phyloP scores from a whole-genome alignment of 2,113 vertebrate genomes.

The Paramisgurnus dabryanus region DNA sequence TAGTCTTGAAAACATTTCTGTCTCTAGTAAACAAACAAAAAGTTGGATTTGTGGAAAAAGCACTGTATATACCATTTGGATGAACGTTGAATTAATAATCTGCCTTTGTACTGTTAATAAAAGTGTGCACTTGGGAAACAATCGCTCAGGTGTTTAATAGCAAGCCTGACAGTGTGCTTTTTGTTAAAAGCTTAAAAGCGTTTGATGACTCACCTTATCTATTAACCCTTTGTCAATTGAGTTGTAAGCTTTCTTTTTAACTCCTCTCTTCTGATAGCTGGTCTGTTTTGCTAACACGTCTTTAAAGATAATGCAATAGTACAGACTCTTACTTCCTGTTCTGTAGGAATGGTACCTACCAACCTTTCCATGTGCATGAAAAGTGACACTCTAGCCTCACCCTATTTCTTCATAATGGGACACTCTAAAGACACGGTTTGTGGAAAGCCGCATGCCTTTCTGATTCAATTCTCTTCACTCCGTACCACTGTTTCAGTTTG shows the following conservation, averaged over 20 bases:
- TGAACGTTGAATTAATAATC: too few species aligned
- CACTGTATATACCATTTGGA: too few species aligned
- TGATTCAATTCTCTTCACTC: conserved; percentile 38
- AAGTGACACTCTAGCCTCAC: conserved; percentile 99
- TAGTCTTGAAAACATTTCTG: neutral
- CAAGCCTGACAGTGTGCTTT: neutral
- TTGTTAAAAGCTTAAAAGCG: conserved; percentile 16
- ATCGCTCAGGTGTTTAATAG: neutral
- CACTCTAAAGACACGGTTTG: conserved; percentile 99
- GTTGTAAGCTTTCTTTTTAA: conserved; percentile 7
- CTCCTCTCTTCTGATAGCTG: conserved; percentile 37
- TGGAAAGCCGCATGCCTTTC: conserved; percentile 89
- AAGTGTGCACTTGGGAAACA: neutral
- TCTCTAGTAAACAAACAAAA: neutral
- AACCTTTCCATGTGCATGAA: conserved; percentile 99
- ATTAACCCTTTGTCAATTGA: conserved; percentile 22
- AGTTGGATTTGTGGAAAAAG: too few species aligned
- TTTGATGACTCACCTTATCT: conserved; percentile 17
- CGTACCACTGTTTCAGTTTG: conserved; percentile 36
- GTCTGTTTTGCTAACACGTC: conserved; percentile 71
- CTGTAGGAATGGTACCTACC: conserved; percentile 99
- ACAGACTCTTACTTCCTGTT: conserved; percentile 98
- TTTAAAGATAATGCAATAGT: conserved; percentile 96
- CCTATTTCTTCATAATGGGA: conserved; percentile 99
- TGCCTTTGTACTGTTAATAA: neutral